Conservation (phyloP, 2,888 invertebrate genomes). For the Catocala fraxini region DNA sequence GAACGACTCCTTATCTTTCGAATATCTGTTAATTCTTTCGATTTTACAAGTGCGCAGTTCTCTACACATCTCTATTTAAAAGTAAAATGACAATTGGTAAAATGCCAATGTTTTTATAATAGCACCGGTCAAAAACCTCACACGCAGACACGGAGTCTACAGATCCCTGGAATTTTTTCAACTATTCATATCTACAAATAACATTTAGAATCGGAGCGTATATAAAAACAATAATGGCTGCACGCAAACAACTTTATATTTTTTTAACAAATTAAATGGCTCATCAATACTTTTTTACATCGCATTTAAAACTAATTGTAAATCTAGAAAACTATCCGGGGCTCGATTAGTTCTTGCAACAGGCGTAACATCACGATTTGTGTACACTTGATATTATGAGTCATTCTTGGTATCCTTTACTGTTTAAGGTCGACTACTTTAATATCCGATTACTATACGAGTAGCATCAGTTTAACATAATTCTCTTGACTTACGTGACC, state of each 20-base stretch:
- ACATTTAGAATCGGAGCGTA: slow-evolving; percentile 25
- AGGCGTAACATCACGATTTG: too few species aligned
- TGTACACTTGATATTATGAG: neutral
- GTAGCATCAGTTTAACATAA: too few species aligned
- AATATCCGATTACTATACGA: too few species aligned
- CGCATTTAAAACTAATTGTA: slow-evolving; percentile 7
- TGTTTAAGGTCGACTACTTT: too few species aligned
- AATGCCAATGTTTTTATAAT: slow-evolving; percentile 54
- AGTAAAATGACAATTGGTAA: slow-evolving; percentile 46
- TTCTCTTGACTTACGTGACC: too few species aligned
- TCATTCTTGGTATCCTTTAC: neutral
- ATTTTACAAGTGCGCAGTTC: slow-evolving; percentile 28
- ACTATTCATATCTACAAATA: slow-evolving; percentile 27
- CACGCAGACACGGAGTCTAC: slow-evolving; percentile 50
- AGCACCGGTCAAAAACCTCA: slow-evolving; percentile 58
- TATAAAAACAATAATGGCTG: slow-evolving; percentile 34
- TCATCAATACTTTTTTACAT: neutral
- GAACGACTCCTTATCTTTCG: neutral
- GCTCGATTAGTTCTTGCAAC: neutral
- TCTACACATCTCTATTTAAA: slow-evolving; percentile 38
- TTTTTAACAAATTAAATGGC: neutral
- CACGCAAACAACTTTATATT: slow-evolving; percentile 15
- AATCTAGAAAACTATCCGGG: neutral
- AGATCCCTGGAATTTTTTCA: slow-evolving; percentile 31
- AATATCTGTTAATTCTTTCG: neutral